Evolutionary conservation across 2,888 invertebrate genomes (phyloP).

Genomic region (Pilophorus perplexus): DNA sequence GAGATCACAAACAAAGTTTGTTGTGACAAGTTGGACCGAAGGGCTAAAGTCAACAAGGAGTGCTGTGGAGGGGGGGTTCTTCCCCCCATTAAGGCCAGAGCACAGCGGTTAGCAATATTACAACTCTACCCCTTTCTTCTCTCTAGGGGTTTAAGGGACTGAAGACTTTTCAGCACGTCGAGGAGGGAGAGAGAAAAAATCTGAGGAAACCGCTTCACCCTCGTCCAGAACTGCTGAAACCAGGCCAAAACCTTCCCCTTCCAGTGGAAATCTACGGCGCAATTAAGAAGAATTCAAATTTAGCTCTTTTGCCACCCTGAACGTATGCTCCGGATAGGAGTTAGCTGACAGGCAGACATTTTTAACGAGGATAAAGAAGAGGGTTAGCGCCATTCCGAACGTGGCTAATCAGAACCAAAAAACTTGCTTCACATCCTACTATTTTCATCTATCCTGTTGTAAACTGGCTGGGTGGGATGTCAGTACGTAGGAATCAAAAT

Average conservation of each 20-base stretch:
- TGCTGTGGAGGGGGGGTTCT: slow-evolving; percentile 8
- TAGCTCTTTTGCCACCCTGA: too few relatives aligned
- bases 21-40: slow-evolving; percentile 34
- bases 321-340: too few relatives aligned
- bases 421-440: too few relatives aligned
- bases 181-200: not conserved
- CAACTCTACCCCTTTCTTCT: not conserved
- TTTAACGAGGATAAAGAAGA: too few relatives aligned
- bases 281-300: not conserved
- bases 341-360: too few relatives aligned
- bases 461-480: too few relatives aligned
- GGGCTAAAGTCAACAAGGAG: slow-evolving; percentile 8
- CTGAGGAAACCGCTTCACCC: not conserved
- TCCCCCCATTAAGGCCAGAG: slow-evolving; percentile 25
- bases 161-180: not conserved
- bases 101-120: slow-evolving; percentile 31
- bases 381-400: too few relatives aligned
- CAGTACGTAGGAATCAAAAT: too few relatives aligned
- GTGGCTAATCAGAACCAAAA: too few relatives aligned
- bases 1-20: slow-evolving; percentile 40
- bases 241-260: not conserved
- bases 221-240: slow-evolving; percentile 13
- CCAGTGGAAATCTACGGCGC: not conserved
- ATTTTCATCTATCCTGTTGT: too few relatives aligned
- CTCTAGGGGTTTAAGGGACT: not conserved